Evolutionary conservation across 92 coral and sea anemone genomes (phyloP).

Genomic region (Plumapathes pennacea): DNA sequence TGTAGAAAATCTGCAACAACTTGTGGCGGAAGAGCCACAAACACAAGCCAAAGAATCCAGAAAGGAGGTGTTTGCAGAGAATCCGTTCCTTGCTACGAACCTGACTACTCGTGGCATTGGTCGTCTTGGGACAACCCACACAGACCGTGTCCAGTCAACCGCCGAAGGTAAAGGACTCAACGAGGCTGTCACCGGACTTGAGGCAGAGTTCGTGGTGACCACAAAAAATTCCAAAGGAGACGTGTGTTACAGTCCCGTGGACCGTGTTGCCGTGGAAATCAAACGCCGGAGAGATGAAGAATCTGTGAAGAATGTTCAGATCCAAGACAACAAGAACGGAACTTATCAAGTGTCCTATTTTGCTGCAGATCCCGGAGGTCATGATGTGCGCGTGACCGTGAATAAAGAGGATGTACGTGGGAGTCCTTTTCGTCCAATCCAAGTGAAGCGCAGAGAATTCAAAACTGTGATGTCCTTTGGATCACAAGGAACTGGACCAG

Average conservation of each 20-base stretch:
- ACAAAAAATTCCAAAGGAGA: constrained; percentile 52
- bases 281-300: constrained; percentile 38
- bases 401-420: constrained; percentile 39
- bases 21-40: too few relatives aligned
- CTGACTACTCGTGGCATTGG: too few relatives aligned
- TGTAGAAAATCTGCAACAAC: constrained; percentile 34
- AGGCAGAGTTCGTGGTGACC: constrained; percentile 47
- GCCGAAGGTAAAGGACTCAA: constrained; percentile 48
- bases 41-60: too few relatives aligned
- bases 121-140: constrained; percentile 58
- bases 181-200: constrained; percentile 61
- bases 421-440: constrained; percentile 45
- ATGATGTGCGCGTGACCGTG: constrained; percentile 21
- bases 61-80: too few relatives aligned
- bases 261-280: constrained; percentile 26
- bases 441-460: constrained; percentile 52
- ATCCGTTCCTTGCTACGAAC: too few relatives aligned
- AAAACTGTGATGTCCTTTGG: constrained; percentile 52
- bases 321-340: constrained; percentile 43
- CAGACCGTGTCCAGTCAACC: constrained; percentile 32
- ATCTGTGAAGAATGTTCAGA: not conserved
- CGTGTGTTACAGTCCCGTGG: constrained; percentile 54
- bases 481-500: constrained; percentile 14
- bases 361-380: constrained; percentile 52
- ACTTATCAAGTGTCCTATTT: constrained; percentile 40